Evolutionary conservation across 2,888 invertebrate species (phyloP), one percentile per base, ranked within the genome.

Genomic region (Nomada hirtipes): DNA sequence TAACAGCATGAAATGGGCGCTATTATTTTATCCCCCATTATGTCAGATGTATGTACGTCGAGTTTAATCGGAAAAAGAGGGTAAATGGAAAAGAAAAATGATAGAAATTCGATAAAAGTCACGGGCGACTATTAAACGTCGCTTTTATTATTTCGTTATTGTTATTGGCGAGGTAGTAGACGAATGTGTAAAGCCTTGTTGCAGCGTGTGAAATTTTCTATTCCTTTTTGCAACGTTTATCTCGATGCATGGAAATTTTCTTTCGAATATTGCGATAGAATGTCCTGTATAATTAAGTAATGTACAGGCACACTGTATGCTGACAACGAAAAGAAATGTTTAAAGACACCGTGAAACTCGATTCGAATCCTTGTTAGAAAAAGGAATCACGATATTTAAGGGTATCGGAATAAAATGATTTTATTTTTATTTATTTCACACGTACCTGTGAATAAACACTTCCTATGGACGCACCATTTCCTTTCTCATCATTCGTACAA

Each of bases 251-350:
- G 52, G 53, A 13, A 68, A 67, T 63, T 68, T 71, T 36, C 36
- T 50, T 50, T 47, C 60, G 47, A 52, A 44, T 42, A 20, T 11
- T 18, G 72, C 47, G 59, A 47, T 44, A 64, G 55, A 20, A 55
- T 2, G 20, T 55, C 11, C 55, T 69, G 29, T 52, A 29, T 29
- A 61, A 67, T 69, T 29, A 52, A 63, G 71, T 44, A 50, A 53
- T 76, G 78, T 55, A 36, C 13, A 7, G n/a, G 71, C 75, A 50
- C 26, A 76, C 70, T 69, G 72, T 80, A 79, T 64, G 81, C 63
- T 75, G 79, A 86, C 86, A 86, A 86, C 86, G 83, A 83, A 87
- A 29, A 44, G 72, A 59, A 70, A 44, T 36, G 70, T 78, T 74
- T 73, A 63, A 67, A 68, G 61, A 47, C 63, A 50, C 55, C 61